Percentiles rank a stretch among this genome's conserved stretches.
Evolutionary conservation across 2,888 invertebrate genomes (phyloP).

Genomic region (Liposcelis brunnea): DNA sequence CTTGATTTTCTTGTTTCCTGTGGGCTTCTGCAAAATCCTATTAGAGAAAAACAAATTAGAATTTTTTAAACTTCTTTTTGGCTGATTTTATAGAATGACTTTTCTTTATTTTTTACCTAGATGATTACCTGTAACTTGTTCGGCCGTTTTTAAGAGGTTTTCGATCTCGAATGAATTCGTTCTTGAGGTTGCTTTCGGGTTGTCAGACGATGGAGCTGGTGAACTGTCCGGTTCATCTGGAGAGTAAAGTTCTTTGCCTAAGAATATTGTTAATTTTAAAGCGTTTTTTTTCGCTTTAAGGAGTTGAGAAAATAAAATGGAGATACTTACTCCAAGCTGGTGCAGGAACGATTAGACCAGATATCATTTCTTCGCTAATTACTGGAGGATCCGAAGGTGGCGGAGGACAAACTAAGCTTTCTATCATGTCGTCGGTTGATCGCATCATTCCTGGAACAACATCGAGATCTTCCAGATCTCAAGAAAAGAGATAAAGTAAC

Average conservation of each 20-base stretch:
- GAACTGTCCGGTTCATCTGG: constrained; percentile 40
- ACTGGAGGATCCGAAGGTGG: constrained; percentile 87
- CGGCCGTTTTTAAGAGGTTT: constrained; percentile 66
- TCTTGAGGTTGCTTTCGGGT: constrained; percentile 37
- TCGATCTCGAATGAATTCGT: constrained; percentile 92
- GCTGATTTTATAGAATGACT: not conserved
- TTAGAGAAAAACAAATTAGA: constrained; percentile 3
- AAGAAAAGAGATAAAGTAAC: not conserved
- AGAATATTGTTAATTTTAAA: constrained; percentile 12
- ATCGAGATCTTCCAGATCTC: constrained; percentile 32
- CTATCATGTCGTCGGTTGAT: constrained; percentile 90
- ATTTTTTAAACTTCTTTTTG: not conserved
- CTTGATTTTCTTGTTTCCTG: constrained; percentile 72
- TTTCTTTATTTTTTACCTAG: constrained; percentile 5
- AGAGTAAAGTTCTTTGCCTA: constrained; percentile 59
- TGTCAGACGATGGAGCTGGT: constrained; percentile 29
- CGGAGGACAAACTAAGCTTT: constrained; percentile 88
- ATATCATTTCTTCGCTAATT: constrained; percentile 91
- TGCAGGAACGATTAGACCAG: constrained; percentile 89
- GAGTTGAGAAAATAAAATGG: constrained; percentile 12
- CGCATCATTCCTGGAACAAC: constrained; percentile 44
- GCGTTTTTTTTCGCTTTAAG: not conserved
- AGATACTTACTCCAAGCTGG: constrained; percentile 77
- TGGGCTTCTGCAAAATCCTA: constrained; percentile 77
- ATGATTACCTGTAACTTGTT: constrained; percentile 19